These are phyloP conservation scores for Popillia japonica DNA, from an alignment of 1,140 invertebrate genomes.

Conservation along the genomic window DNA sequence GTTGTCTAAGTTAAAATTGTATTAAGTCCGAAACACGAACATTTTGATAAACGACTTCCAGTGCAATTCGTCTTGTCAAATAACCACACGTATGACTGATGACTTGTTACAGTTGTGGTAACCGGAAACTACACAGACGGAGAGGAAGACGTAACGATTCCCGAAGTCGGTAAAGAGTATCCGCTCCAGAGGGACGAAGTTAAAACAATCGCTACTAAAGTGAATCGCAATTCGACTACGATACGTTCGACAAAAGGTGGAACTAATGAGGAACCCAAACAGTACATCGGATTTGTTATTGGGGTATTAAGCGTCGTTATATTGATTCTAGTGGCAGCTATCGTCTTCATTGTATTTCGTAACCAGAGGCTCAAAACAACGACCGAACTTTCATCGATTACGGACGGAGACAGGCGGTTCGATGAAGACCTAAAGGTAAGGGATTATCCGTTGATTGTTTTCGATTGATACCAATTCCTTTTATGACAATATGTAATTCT, in stretches of 20 bases:
- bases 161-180: slow-evolving; percentile 64
- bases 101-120: slow-evolving; percentile 65
- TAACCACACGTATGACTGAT: slow-evolving; percentile 32
- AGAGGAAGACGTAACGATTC: slow-evolving; percentile 61
- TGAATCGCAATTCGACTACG: slow-evolving; percentile 54
- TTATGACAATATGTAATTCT: no score
- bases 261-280: slow-evolving; percentile 64
- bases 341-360: slow-evolving; percentile 75
- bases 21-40: slow-evolving; percentile 33
- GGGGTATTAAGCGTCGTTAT: slow-evolving; percentile 80
- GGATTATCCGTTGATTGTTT: slow-evolving; percentile 30
- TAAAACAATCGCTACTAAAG: slow-evolving; percentile 68
- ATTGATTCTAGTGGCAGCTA: slow-evolving; percentile 71
- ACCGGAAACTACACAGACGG: slow-evolving; percentile 76
- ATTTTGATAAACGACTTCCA: slow-evolving; percentile 34
- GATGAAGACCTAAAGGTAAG: slow-evolving; percentile 51
- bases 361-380: slow-evolving; percentile 71
- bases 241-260: slow-evolving; percentile 43
- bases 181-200: slow-evolving; percentile 75
- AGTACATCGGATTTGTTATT: slow-evolving; percentile 77
- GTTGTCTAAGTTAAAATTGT: slow-evolving; percentile 33
- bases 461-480: background rate
- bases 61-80: slow-evolving; percentile 31
- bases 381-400: slow-evolving; percentile 60
- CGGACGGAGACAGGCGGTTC: slow-evolving; percentile 61